These are phyloP conservation scores for Campylomormyrus tamandua DNA, from an alignment of 2,113 vertebrate genomes.

Conservation along the genomic window DNA sequence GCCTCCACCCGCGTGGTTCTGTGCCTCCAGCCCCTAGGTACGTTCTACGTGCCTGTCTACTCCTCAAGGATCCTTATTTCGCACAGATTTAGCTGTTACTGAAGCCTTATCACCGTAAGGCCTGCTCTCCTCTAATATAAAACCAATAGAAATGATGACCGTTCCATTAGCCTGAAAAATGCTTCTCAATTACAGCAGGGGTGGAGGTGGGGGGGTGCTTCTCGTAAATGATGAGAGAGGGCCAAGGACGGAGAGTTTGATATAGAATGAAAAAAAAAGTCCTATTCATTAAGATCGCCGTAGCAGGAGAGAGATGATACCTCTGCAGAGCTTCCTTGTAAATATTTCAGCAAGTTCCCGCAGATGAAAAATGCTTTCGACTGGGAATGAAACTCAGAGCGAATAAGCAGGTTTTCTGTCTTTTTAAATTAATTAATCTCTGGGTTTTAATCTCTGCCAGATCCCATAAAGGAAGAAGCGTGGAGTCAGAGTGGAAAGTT, in stretches of 20 bases:
- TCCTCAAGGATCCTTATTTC: background rate
- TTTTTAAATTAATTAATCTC: constrained; percentile 4
- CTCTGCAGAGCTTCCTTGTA: background rate
- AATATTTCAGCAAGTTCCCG: background rate
- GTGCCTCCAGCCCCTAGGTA: background rate
- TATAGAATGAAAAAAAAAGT: background rate
- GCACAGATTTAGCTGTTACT: background rate
- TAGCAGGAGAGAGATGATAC: background rate
- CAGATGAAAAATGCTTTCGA: background rate
- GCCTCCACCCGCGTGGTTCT: background rate
- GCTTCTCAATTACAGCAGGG: constrained; percentile 6
- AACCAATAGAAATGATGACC: constrained; percentile 15
- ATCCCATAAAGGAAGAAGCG: background rate
- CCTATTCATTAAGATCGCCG: background rate
- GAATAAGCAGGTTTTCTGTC: constrained; percentile 7
- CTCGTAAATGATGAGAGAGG: background rate
- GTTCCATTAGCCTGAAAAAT: constrained; percentile 18
- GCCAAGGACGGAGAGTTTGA: background rate
- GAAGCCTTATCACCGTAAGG: background rate
- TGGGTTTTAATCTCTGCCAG: background rate
- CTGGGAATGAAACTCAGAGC: background rate
- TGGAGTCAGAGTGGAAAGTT: background rate
- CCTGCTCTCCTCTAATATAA: constrained; percentile 2
- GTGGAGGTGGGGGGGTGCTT: background rate
- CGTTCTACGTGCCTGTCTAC: background rate